These are phyloP conservation scores for Drosophila austrosaltans DNA, from an alignment of 2,888 invertebrate genomes.

Conservation along the genomic window DNA sequence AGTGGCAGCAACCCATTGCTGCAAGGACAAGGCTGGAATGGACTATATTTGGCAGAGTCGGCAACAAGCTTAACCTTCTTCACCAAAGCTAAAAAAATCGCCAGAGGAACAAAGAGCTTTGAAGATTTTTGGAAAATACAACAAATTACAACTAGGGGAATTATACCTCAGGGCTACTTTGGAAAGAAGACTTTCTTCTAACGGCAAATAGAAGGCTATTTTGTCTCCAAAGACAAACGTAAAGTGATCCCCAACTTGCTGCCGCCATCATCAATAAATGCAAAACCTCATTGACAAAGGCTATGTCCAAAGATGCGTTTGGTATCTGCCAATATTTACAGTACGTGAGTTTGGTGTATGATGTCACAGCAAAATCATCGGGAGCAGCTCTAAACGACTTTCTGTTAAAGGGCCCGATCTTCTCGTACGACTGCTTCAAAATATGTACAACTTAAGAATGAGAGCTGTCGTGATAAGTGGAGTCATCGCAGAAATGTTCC, in stretches of 20 bases:
- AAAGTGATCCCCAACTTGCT: not conserved
- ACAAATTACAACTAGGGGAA: not conserved
- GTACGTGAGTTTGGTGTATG: not conserved
- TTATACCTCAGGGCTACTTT: not conserved
- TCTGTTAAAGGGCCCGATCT: not conserved
- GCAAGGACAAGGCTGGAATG: too few relatives aligned
- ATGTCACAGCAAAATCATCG: not conserved
- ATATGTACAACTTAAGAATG: not conserved
- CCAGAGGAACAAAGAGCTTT: conserved; percentile 52
- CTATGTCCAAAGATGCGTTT: not conserved
- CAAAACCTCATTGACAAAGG: conserved; percentile 2
- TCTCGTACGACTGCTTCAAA: not conserved
- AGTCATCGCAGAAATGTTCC: too few relatives aligned
- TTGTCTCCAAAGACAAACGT: not conserved
- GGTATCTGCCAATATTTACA: not conserved
- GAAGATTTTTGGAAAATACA: not conserved
- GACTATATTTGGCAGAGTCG: too few relatives aligned
- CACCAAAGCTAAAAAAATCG: not conserved
- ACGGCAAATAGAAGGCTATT: not conserved
- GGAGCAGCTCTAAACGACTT: not conserved
- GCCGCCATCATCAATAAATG: not conserved
- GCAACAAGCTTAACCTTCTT: not conserved
- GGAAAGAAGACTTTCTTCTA: not conserved
- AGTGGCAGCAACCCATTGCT: too few relatives aligned
- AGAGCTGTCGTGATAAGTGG: not conserved